phyloP scores from a whole-genome alignment of 1,140 invertebrate species.

The Aphelinus certus region DNA sequence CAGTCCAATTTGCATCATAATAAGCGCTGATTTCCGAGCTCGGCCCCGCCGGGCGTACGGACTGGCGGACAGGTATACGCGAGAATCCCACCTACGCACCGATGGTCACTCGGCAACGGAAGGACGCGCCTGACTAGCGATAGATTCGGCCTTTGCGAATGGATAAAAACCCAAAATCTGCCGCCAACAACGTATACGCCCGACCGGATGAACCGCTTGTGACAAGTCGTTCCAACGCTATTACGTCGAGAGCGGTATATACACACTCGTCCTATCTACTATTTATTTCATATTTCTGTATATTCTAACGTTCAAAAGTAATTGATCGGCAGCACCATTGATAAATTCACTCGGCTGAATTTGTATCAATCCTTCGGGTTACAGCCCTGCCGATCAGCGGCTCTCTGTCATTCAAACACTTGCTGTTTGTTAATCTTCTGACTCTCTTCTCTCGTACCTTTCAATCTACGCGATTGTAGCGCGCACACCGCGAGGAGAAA shows the following conservation, averaged over 20 bases:
- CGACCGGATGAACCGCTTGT: neutral
- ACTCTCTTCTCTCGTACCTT: too few species aligned
- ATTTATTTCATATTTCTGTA: too few species aligned
- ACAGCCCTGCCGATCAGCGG: too few species aligned
- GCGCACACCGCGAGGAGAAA: neutral
- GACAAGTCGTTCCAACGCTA: slow-evolving; percentile 24
- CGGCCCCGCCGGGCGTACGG: neutral
- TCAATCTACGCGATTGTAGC: too few species aligned
- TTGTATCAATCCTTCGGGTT: too few species aligned
- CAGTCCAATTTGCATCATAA: slow-evolving; percentile 31
- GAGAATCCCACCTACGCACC: slow-evolving; percentile 7
- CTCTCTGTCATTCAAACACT: slow-evolving; percentile 11
- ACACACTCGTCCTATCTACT: too few species aligned
- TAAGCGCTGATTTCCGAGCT: slow-evolving; percentile 37
- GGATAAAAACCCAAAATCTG: too few species aligned
- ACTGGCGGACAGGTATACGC: slow-evolving; percentile 7
- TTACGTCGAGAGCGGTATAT: too few species aligned
- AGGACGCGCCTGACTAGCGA: neutral
- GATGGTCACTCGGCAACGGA: neutral
- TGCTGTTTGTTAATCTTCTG: neutral
- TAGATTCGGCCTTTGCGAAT: too few species aligned
- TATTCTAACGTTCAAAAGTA: too few species aligned
- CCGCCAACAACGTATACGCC: neutral
- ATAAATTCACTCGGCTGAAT: too few species aligned
- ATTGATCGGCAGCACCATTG: too few species aligned